Percentiles rank a stretch among this genome's conserved stretches.
Conservation (phyloP, 2,888 invertebrate species). For the Microctonus brassicae region DNA sequence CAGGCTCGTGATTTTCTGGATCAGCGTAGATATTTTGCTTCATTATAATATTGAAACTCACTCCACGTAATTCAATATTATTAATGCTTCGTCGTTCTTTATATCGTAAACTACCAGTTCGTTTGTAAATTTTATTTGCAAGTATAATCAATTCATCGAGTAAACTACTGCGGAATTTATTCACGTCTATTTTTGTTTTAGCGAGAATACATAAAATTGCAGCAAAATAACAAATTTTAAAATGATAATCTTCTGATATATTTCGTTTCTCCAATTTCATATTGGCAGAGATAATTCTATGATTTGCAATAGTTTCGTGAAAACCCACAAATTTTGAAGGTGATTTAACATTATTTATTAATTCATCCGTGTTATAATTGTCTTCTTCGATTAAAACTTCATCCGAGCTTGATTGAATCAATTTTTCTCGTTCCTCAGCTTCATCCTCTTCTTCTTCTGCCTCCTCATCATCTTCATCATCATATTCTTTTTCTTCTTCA, state of each 20-base stretch:
- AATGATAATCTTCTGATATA: slow-evolving; percentile 47
- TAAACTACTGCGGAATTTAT: slow-evolving; percentile 48
- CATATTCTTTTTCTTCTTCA: slow-evolving; percentile 1
- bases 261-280: slow-evolving; percentile 49
- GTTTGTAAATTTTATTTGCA: slow-evolving; percentile 53
- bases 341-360: slow-evolving; percentile 21
- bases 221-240: slow-evolving; percentile 60
- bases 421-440: slow-evolving; percentile 2
- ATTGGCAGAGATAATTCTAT: slow-evolving; percentile 55
- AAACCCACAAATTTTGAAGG: slow-evolving; percentile 50
- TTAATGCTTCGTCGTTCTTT: slow-evolving; percentile 55
- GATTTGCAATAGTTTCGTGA: slow-evolving; percentile 46
- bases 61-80: slow-evolving; percentile 54
- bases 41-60: slow-evolving; percentile 55
- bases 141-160: slow-evolving; percentile 57
- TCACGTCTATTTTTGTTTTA: slow-evolving; percentile 53
- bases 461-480: neutral
- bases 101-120: slow-evolving; percentile 54
- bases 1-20: slow-evolving; percentile 52
- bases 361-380: slow-evolving; percentile 6
- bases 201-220: slow-evolving; percentile 59
- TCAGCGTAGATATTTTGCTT: slow-evolving; percentile 57
- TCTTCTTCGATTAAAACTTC: neutral
- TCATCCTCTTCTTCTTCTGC: too few relatives aligned
- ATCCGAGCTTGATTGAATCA: neutral